Evolutionary conservation across 2,888 invertebrate species (phyloP).

Genomic region (Bruchidius siliquastri): DNA sequence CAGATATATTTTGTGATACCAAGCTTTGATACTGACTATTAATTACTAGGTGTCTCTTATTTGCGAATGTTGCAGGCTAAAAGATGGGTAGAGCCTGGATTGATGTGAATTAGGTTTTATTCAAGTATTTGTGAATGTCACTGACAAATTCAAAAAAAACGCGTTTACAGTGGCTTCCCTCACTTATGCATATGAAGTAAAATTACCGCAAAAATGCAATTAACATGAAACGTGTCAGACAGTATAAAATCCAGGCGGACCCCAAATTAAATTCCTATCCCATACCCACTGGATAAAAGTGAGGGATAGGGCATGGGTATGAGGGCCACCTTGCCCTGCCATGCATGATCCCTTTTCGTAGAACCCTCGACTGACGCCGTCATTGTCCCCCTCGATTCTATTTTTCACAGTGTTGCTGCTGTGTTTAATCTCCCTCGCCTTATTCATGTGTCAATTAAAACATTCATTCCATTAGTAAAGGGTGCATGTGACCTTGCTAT

Average conservation of each 20-base stretch:
- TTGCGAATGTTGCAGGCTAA: too few species aligned
- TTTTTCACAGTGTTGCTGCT: background rate
- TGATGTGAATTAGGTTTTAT: too few species aligned
- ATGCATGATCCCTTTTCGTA: background rate
- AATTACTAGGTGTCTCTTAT: too few species aligned
- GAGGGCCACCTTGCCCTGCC: background rate
- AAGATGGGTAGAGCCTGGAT: too few species aligned
- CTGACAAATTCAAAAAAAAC: too few species aligned
- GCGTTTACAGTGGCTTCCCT: too few species aligned
- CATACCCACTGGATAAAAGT: background rate
- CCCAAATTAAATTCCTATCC: background rate
- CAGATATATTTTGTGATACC: too few species aligned
- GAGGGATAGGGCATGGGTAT: background rate
- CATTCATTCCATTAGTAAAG: background rate
- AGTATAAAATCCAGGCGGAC: background rate
- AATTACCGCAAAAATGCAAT: too few species aligned
- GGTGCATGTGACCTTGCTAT: background rate
- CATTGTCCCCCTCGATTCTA: background rate
- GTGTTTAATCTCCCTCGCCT: background rate
- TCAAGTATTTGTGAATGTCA: too few species aligned
- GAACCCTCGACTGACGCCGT: background rate
- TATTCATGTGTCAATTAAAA: background rate
- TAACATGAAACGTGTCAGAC: too few species aligned
- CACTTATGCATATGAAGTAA: too few species aligned
- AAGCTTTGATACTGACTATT: too few species aligned